Percentiles rank a stretch among this genome's conserved stretches.
Conservation (phyloP, 1,140 invertebrate species). For the Aplysia californica region DNA sequence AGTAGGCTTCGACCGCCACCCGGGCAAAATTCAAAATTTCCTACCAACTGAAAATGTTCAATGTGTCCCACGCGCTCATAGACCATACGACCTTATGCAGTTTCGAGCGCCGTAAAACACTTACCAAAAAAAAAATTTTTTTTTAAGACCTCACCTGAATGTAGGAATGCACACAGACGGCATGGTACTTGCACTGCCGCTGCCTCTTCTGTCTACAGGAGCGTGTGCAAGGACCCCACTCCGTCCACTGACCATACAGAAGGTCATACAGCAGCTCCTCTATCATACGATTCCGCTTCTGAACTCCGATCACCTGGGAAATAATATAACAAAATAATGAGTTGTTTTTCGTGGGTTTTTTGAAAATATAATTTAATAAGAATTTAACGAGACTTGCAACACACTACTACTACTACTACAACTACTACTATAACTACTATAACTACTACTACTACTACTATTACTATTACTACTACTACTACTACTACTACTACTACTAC, state of each 20-base stretch:
- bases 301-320: conserved; percentile 44
- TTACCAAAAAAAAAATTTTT: too few relatives aligned
- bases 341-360: too few relatives aligned
- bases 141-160: conserved; percentile 69
- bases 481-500: background rate
- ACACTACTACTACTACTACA: background rate
- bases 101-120: too few relatives aligned
- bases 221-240: conserved; percentile 74
- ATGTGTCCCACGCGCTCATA: too few relatives aligned
- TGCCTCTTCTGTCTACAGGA: conserved; percentile 73
- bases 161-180: conserved; percentile 77
- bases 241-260: conserved; percentile 74
- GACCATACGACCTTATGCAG: too few relatives aligned
- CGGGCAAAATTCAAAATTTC: too few relatives aligned
- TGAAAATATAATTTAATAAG: conserved; percentile 4
- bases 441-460: background rate
- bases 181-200: conserved; percentile 79
- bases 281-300: conserved; percentile 51
- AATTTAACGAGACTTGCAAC: background rate
- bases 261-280: conserved; percentile 61
- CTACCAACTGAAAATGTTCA: too few relatives aligned
- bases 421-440: too few relatives aligned
- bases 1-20: too few relatives aligned
- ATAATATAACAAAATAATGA: conserved; percentile 34
- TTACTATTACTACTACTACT: background rate